Conservation (phyloP, 2,113 vertebrate species). For the Perca flavescens region DNA sequence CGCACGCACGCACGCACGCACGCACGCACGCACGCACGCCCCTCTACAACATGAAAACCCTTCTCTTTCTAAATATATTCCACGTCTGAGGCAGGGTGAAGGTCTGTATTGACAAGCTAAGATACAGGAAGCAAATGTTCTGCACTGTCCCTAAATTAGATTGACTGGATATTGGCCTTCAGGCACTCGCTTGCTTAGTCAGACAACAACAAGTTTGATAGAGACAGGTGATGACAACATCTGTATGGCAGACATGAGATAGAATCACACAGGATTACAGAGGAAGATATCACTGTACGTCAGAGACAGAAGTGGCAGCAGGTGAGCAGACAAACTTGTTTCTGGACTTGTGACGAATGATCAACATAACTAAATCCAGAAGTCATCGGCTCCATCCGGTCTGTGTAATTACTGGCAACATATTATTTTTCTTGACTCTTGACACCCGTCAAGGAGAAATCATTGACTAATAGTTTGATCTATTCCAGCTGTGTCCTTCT, state of each 20-base stretch:
- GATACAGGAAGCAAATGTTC: constrained; percentile 47
- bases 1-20: background rate
- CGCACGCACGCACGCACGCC: background rate
- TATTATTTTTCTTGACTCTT: background rate
- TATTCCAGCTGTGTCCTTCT: background rate
- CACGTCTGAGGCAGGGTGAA: constrained; percentile 27
- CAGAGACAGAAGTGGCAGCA: background rate
- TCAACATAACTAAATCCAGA: background rate
- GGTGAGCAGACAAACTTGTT: constrained; percentile 34
- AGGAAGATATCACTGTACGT: constrained; percentile 2
- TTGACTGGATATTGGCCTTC: constrained; percentile 45
- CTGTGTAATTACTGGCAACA: background rate
- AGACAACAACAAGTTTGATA: constrained; percentile 6
- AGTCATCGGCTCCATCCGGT: background rate
- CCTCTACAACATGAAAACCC: constrained; percentile 10
- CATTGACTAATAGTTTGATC: constrained; percentile 20
- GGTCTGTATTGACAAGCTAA: constrained; percentile 54
- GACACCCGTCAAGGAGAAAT: constrained; percentile 3
- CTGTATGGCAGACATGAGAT: constrained; percentile 24
- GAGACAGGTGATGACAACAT: constrained; percentile 49
- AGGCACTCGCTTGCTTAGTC: constrained; percentile 15
- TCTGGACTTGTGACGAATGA: background rate
- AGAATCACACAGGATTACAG: background rate
- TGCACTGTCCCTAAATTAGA: constrained; percentile 53
- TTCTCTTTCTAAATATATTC: constrained; percentile 52